Percentiles rank a stretch among this genome's conserved stretches.
These are phyloP conservation scores for Pyrocephalus nanus DNA, from an alignment of 2,797 vertebrate species.

Conservation along the genomic window DNA sequence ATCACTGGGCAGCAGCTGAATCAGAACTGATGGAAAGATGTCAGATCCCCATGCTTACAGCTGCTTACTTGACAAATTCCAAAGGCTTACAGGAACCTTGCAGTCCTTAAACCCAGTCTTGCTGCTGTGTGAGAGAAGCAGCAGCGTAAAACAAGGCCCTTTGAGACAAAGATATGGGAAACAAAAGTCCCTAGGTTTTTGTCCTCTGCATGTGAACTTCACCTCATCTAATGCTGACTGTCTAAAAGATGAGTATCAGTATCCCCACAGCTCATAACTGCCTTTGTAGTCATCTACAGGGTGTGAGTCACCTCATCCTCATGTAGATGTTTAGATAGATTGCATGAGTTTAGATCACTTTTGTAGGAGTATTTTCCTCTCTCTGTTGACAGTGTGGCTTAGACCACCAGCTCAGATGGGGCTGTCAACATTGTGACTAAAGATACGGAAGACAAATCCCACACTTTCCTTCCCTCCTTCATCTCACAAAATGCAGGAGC, in stretches of 20 bases:
- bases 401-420: background rate
- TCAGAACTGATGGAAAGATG: background rate
- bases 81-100: background rate
- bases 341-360: background rate
- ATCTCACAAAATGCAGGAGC: background rate
- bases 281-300: background rate
- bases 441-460: background rate
- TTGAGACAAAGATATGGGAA: background rate
- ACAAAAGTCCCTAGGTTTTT: background rate
- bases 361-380: background rate
- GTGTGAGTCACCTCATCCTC: background rate
- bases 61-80: background rate
- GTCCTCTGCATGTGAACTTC: background rate
- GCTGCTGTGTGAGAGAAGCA: background rate
- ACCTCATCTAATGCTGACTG: background rate
- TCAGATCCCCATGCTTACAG: background rate
- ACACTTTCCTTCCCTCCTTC: background rate
- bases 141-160: background rate
- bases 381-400: background rate
- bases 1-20: background rate
- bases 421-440: background rate
- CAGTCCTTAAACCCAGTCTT: background rate
- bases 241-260: background rate
- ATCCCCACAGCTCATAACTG: background rate
- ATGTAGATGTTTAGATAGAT: background rate